phyloP scores from a whole-genome alignment of 1,140 invertebrate genomes.

The Pygmarrhopalites habei region DNA sequence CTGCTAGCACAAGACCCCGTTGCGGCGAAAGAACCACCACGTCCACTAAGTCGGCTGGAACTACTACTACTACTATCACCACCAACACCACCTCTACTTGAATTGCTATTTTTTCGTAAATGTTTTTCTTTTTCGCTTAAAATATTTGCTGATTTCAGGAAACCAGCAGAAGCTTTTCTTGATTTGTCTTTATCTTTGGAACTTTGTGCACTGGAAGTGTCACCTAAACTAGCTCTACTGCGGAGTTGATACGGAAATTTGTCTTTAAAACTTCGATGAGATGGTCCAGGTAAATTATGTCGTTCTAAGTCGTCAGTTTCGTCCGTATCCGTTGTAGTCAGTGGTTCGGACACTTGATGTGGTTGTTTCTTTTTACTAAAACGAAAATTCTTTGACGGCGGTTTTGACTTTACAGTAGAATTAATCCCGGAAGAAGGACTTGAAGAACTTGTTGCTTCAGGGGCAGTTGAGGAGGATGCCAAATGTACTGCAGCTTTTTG shows the following conservation, averaged over 20 bases:
- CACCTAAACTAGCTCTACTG: conserved; percentile 23
- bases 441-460: neutral
- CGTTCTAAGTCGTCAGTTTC: conserved; percentile 6
- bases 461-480: neutral
- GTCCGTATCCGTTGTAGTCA: neutral
- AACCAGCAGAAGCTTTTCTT: neutral
- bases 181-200: conserved; percentile 21
- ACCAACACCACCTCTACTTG: conserved; percentile 2
- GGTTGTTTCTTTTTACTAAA: conserved; percentile 8
- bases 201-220: conserved; percentile 9
- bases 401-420: neutral
- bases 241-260: conserved; percentile 30
- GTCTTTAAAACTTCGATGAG: conserved; percentile 8
- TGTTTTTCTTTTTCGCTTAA: conserved; percentile 35
- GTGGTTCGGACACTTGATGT: neutral
- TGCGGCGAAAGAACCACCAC: conserved; percentile 46
- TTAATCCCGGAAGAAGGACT: neutral
- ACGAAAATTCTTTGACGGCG: neutral
- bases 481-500: conserved; percentile 30
- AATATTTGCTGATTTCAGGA: conserved; percentile 32
- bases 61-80: conserved; percentile 10
- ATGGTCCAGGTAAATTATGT: conserved; percentile 17
- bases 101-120: conserved; percentile 20
- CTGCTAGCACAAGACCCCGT: conserved; percentile 70
- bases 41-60: conserved; percentile 19